These are phyloP conservation scores for Spodoptera exigua DNA, from an alignment of 2,888 invertebrate species.

Conservation along the genomic window DNA sequence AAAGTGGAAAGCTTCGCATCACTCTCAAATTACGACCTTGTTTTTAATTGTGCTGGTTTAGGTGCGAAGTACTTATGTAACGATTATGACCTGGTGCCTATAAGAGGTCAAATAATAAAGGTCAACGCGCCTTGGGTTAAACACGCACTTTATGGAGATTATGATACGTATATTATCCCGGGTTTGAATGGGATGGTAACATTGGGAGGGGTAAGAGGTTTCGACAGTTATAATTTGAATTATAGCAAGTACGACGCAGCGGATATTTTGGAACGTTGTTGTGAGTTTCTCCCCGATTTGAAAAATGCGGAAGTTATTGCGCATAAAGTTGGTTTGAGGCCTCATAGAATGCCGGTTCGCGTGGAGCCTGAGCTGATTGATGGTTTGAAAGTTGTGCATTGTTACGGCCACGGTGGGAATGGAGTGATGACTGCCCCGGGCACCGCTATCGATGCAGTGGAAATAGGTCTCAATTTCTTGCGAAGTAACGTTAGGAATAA, in stretches of 20 bases:
- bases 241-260: slow-evolving; percentile 92
- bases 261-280: slow-evolving; percentile 94
- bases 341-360: slow-evolving; percentile 93
- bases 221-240: slow-evolving; percentile 92
- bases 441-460: slow-evolving; percentile 93
- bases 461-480: slow-evolving; percentile 90
- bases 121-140: slow-evolving; percentile 97
- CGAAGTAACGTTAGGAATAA: slow-evolving; percentile 73
- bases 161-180: slow-evolving; percentile 96
- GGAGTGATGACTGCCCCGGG: slow-evolving; percentile 97
- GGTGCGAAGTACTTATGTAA: slow-evolving; percentile 94
- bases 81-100: slow-evolving; percentile 93
- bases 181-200: slow-evolving; percentile 92
- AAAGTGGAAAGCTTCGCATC: slow-evolving; percentile 90
- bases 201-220: slow-evolving; percentile 95
- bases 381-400: slow-evolving; percentile 93
- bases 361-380: slow-evolving; percentile 91
- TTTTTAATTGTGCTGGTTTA: slow-evolving; percentile 96
- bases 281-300: slow-evolving; percentile 92
- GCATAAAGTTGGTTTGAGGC: slow-evolving; percentile 94
- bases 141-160: slow-evolving; percentile 95
- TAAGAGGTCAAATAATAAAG: slow-evolving; percentile 95
- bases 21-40: slow-evolving; percentile 91
- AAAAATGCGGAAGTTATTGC: slow-evolving; percentile 89
- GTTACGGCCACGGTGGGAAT: slow-evolving; percentile 98